These are phyloP conservation scores for Mirounga angustirostris DNA, from an alignment of 2,113 vertebrate genomes.

Conservation along the genomic window DNA sequence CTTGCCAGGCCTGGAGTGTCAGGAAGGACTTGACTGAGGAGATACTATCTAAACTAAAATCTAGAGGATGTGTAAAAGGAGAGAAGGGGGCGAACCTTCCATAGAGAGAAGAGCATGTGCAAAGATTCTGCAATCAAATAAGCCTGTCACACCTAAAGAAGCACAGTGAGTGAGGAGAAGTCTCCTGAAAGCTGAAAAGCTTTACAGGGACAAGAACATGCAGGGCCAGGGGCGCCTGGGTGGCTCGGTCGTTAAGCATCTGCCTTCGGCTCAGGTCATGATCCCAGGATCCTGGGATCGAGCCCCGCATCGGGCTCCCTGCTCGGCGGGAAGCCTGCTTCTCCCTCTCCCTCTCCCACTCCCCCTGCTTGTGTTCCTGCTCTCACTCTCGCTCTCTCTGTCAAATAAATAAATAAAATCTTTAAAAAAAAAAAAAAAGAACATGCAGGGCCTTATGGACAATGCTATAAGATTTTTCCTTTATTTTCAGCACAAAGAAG, in stretches of 20 bases:
- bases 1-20: neutral
- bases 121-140: constrained; percentile 21
- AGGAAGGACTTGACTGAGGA: constrained; percentile 36
- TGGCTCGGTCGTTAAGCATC: too few species aligned
- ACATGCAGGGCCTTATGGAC: neutral
- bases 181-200: neutral
- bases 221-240: neutral
- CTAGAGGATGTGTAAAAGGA: constrained; percentile 14
- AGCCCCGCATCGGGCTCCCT: too few species aligned
- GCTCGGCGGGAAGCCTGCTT: too few species aligned
- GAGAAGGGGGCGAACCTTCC: neutral
- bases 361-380: too few species aligned
- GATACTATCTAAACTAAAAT: constrained; percentile 32
- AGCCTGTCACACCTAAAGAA: constrained; percentile 17
- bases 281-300: too few species aligned
- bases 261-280: too few species aligned
- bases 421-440: neutral
- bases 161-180: neutral
- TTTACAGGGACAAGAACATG: neutral
- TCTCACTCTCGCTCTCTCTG: too few species aligned
- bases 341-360: too few species aligned
- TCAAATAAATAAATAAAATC: too few species aligned
- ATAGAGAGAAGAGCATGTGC: neutral
- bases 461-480: constrained; percentile 5
- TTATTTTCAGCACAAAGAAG: constrained; percentile 36